These are phyloP conservation scores for Telenomus remus DNA, from an alignment of 1,140 invertebrate genomes.

Conservation along the genomic window DNA sequence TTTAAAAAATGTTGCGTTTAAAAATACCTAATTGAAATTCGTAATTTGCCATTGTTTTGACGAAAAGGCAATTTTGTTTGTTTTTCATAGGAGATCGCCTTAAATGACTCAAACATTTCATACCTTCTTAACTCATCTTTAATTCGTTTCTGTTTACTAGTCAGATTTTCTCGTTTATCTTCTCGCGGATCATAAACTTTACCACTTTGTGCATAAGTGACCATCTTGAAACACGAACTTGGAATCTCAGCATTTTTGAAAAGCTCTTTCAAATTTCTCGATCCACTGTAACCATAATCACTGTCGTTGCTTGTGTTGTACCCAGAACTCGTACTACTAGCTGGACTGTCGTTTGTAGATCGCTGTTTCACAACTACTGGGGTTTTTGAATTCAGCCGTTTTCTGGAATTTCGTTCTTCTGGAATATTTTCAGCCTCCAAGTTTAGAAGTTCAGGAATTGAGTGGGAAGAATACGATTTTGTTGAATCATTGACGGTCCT, in stretches of 20 bases:
- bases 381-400: neutral
- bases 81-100: no score
- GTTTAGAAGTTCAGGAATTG: slow-evolving; percentile 6
- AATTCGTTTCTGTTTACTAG: slow-evolving; percentile 71
- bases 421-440: neutral
- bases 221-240: slow-evolving; percentile 62
- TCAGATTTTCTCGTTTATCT: slow-evolving; percentile 49
- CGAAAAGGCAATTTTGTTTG: no score
- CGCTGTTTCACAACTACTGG: slow-evolving; percentile 18
- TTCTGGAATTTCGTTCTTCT: slow-evolving; percentile 15
- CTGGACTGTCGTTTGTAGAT: slow-evolving; percentile 60
- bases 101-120: no score
- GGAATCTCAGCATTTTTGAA: slow-evolving; percentile 31
- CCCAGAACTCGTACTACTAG: slow-evolving; percentile 78
- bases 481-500: neutral
- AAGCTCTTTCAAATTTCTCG: slow-evolving; percentile 65
- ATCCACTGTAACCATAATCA: slow-evolving; percentile 77
- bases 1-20: no score
- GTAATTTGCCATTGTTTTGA: no score
- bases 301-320: slow-evolving; percentile 78
- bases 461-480: slow-evolving; percentile 19
- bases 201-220: slow-evolving; percentile 60
- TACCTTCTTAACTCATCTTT: slow-evolving; percentile 66
- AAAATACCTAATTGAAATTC: no score
- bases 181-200: slow-evolving; percentile 60